A percentile compares a stretch with the other conserved stretches of the same genome.
These are phyloP conservation scores for Villa cingulata DNA, from an alignment of 2,888 invertebrate species.

Conservation along the genomic window DNA sequence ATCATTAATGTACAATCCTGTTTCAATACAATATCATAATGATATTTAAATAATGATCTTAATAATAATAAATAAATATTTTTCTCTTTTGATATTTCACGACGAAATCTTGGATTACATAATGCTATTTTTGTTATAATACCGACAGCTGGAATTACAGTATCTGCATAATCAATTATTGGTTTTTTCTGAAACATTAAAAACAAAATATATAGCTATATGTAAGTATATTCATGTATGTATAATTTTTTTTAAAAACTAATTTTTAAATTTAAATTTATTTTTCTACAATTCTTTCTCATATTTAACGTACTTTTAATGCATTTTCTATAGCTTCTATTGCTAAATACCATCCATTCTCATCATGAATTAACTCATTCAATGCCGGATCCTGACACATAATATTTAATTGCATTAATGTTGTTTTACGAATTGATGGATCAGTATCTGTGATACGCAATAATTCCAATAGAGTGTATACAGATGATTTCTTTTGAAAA, in stretches of 20 bases:
- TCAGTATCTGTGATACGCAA: conserved; percentile 24
- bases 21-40: conserved; percentile 21
- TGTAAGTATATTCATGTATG: background rate
- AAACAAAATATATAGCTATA: no score
- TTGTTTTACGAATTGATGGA: conserved; percentile 26
- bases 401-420: conserved; percentile 27
- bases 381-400: conserved; percentile 24
- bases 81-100: conserved; percentile 19
- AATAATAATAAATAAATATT: conserved; percentile 24
- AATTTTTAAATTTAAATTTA: no score
- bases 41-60: conserved; percentile 24
- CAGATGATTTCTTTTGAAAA: conserved; percentile 4
- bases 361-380: conserved; percentile 18
- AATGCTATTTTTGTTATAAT: conserved; percentile 25
- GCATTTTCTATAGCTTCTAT: conserved; percentile 21
- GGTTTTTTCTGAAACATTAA: conserved; percentile 12
- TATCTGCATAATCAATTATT: conserved; percentile 20
- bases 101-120: conserved; percentile 21
- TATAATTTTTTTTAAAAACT: no score
- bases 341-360: conserved; percentile 19
- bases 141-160: conserved; percentile 23
- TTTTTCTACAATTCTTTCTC: no score
- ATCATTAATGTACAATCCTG: conserved; percentile 24
- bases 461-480: conserved; percentile 22
- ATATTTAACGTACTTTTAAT: conserved; percentile 16